Percentiles rank a stretch among this genome's conserved stretches.
Conservation (phyloP, 2,113 vertebrate genomes). For the Xyliphius kryptos region DNA sequence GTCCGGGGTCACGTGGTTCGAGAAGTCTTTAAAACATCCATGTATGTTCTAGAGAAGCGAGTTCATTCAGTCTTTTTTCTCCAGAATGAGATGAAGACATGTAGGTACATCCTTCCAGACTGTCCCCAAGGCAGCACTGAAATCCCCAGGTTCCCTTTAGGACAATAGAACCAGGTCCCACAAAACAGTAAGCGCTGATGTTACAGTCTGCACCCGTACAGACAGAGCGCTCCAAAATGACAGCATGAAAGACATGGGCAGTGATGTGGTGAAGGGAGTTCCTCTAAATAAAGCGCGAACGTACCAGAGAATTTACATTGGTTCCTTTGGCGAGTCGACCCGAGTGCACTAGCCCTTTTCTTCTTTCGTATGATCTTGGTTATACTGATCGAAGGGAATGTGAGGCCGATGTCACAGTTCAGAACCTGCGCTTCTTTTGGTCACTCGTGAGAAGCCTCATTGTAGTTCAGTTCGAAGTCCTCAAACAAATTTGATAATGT, state of each 20-base stretch:
- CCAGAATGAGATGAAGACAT: conserved; percentile 40
- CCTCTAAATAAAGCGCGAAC: too few relatives aligned
- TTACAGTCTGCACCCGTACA: conserved; percentile 48
- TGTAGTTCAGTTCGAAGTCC: background rate
- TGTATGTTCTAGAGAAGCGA: conserved; percentile 28
- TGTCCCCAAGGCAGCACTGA: conserved; percentile 50
- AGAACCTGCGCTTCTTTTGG: too few relatives aligned
- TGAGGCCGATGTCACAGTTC: too few relatives aligned
- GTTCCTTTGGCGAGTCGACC: conserved; percentile 20
- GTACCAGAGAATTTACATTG: conserved; percentile 7
- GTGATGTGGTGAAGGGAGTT: conserved; percentile 17
- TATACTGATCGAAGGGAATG: too few relatives aligned
- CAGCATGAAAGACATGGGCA: conserved; percentile 34
- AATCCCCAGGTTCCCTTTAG: conserved; percentile 48
- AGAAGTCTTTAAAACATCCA: background rate
- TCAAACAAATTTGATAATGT: background rate
- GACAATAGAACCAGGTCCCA: too few relatives aligned
- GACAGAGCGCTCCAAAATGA: conserved; percentile 31
- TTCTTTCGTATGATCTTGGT: background rate
- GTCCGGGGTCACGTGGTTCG: too few relatives aligned
- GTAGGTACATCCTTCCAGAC: conserved; percentile 43
- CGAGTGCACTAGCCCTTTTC: conserved; percentile 35
- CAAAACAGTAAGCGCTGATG: background rate
- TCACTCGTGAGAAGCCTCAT: background rate
- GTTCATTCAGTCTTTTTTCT: conserved; percentile 15